Conservation (phyloP, 2,888 invertebrate species). For the Pheosia tremula region DNA sequence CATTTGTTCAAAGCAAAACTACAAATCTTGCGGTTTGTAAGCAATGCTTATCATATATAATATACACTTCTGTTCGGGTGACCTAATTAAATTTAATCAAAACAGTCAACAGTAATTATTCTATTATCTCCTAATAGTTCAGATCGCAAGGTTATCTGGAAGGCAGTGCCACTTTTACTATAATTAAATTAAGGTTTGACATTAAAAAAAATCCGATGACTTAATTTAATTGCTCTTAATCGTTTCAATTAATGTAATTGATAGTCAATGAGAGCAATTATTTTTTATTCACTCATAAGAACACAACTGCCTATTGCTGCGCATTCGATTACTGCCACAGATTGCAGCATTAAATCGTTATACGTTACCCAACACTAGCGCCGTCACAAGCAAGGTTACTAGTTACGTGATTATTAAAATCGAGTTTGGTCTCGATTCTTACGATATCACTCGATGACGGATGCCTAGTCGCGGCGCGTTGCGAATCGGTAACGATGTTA, state of each 20-base stretch:
- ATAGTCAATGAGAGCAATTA: conserved; percentile 19
- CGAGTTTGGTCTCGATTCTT: conserved; percentile 49
- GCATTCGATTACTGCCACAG: conserved; percentile 2
- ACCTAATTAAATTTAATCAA: conserved; percentile 36
- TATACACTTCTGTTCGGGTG: conserved; percentile 4
- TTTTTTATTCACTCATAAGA: conserved; percentile 6
- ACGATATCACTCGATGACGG: conserved; percentile 47
- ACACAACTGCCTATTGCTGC: background rate
- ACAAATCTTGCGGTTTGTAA: background rate
- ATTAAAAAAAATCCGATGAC: conserved; percentile 13
- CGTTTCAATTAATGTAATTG: conserved; percentile 33
- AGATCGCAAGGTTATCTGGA: conserved; percentile 34
- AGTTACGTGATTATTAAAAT: conserved; percentile 58
- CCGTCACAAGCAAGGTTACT: conserved; percentile 52
- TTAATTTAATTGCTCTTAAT: conserved; percentile 27
- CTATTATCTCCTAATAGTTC: conserved; percentile 23
- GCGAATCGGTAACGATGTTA: conserved; percentile 45
- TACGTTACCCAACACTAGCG: conserved; percentile 38
- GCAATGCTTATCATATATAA: background rate
- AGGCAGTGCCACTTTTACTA: conserved; percentile 19
- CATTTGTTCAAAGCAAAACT: too few relatives aligned
- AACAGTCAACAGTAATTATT: conserved; percentile 32
- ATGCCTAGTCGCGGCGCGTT: conserved; percentile 41
- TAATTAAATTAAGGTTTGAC: conserved; percentile 30
- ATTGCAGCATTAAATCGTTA: conserved; percentile 33